These are phyloP conservation scores for Lepetodrilus schrolli DNA, from an alignment of 2,888 invertebrate species.

Conservation along the genomic window DNA sequence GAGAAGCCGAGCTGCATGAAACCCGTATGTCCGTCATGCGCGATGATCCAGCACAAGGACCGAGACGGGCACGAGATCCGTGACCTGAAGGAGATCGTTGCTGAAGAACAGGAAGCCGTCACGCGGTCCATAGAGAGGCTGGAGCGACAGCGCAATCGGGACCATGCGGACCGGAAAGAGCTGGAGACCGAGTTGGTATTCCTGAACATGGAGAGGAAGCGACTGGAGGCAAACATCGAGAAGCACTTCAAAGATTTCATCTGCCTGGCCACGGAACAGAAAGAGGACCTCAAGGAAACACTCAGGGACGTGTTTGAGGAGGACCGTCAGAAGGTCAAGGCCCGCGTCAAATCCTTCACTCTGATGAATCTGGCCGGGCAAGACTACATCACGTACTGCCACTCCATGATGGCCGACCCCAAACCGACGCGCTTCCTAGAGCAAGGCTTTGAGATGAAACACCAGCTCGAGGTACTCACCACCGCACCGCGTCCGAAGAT, in stretches of 20 bases:
- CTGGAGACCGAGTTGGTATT: background rate
- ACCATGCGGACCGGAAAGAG: background rate
- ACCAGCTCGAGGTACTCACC: background rate
- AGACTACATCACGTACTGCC: background rate
- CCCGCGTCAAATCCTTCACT: background rate
- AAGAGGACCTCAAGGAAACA: background rate
- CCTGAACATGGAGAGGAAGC: background rate
- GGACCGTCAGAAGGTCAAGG: background rate
- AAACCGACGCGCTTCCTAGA: background rate
- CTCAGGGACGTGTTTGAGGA: background rate
- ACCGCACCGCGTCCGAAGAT: background rate
- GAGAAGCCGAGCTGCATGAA: conserved; percentile 15
- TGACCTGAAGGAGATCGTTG: background rate
- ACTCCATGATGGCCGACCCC: background rate
- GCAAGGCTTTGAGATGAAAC: background rate
- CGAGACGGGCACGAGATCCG: conserved; percentile 8
- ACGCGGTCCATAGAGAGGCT: background rate
- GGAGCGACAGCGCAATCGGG: background rate
- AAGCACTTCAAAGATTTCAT: background rate
- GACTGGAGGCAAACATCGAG: background rate
- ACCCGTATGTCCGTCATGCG: conserved; percentile 1
- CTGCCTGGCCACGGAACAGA: background rate
- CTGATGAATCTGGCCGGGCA: background rate
- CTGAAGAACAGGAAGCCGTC: background rate
- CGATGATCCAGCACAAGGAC: conserved; percentile 17